A percentile compares a stretch with the other conserved stretches of the same genome.
These are phyloP conservation scores for Gymnocephalus cernua DNA, from an alignment of 2,113 vertebrate species.

Conservation along the genomic window DNA sequence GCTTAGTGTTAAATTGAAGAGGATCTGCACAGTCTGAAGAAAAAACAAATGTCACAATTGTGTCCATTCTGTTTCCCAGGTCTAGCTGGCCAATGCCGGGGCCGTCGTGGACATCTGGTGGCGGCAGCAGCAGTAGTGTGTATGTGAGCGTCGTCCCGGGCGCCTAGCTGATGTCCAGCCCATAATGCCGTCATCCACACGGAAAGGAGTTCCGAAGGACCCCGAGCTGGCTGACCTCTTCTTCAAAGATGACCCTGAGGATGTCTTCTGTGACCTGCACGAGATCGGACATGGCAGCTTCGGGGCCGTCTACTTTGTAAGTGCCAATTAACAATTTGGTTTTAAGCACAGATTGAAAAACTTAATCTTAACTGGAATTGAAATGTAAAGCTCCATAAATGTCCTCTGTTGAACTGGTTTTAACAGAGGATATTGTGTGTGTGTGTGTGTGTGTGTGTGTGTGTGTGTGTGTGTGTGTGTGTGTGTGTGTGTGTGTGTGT, in stretches of 20 bases:
- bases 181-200: constrained; percentile 87
- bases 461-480: too few relatives aligned
- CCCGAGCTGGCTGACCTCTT: constrained; percentile 85
- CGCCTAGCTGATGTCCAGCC: constrained; percentile 77
- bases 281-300: constrained; percentile 90
- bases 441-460: too few relatives aligned
- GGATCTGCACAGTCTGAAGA: not conserved
- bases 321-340: constrained; percentile 38
- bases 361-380: not conserved
- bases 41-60: constrained; percentile 3
- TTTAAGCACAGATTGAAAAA: not conserved
- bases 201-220: constrained; percentile 83
- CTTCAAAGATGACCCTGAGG: constrained; percentile 88
- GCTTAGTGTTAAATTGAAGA: not conserved
- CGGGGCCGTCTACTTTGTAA: constrained; percentile 88
- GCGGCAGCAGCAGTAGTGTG: constrained; percentile 78
- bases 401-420: not conserved
- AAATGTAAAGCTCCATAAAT: not conserved
- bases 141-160: constrained; percentile 69
- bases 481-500: too few relatives aligned
- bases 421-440: not conserved
- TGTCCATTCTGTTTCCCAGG: constrained; percentile 38
- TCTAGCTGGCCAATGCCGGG: constrained; percentile 83
- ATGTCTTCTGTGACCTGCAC: constrained; percentile 87
- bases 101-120: constrained; percentile 74